A percentile compares a stretch with the other conserved stretches of the same genome.
Conservation (phyloP, 2,113 vertebrate species). For the Cyprinus carpio region DNA sequence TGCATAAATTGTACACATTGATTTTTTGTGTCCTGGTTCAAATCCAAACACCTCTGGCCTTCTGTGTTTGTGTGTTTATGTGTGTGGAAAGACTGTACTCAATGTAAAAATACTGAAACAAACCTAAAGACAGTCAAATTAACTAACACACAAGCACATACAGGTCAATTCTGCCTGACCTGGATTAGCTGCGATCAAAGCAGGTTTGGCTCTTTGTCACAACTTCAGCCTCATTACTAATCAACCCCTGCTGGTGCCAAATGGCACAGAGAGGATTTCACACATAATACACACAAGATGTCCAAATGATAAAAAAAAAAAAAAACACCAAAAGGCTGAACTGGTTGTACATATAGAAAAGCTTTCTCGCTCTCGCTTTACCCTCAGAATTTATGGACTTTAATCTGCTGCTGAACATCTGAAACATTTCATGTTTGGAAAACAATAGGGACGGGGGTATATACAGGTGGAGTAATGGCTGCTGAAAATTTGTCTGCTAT, state of each 20-base stretch:
- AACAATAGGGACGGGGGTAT: not conserved
- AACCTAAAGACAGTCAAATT: slow-evolving; percentile 25
- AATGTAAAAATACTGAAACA: not conserved
- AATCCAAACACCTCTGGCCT: not conserved
- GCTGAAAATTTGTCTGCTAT: not conserved
- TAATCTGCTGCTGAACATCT: not conserved
- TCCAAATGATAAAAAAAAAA: not conserved
- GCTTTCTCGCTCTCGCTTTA: not conserved
- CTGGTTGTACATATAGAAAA: not conserved
- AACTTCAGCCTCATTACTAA: slow-evolving; percentile 68
- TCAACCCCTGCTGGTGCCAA: slow-evolving; percentile 62
- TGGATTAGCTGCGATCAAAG: slow-evolving; percentile 57
- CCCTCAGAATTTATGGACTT: not conserved
- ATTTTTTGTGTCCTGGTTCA: not conserved
- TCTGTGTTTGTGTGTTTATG: not conserved
- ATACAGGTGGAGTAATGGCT: not conserved
- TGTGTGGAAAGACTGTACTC: not conserved
- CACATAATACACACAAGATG: slow-evolving; percentile 8
- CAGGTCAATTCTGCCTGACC: slow-evolving; percentile 58
- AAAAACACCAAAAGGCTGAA: not conserved
- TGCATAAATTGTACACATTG: not conserved
- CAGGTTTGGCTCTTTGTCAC: slow-evolving; percentile 57
- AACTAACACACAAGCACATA: slow-evolving; percentile 29
- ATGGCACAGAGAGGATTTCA: slow-evolving; percentile 13
- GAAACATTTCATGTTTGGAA: not conserved